phyloP scores from a whole-genome alignment of 92 coral and sea anemone genomes.

The Porites rus region DNA sequence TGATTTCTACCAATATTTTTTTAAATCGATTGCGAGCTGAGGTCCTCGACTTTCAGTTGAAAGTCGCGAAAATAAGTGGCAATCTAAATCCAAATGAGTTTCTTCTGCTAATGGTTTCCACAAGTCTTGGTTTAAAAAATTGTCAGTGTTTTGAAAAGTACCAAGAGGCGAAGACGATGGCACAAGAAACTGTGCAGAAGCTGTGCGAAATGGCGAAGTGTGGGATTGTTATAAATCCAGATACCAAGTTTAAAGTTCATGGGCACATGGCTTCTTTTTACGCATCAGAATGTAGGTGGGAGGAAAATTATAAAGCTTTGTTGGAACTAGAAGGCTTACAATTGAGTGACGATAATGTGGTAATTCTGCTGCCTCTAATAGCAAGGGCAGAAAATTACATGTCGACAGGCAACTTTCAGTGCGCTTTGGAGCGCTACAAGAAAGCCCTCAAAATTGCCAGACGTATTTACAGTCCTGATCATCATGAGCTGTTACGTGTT shows the following conservation, averaged over 20 bases:
- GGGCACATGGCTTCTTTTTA: constrained; percentile 17
- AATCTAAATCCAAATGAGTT: no score
- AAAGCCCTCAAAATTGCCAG: constrained; percentile 8
- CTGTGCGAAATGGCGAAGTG: not conserved
- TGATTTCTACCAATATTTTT: not conserved
- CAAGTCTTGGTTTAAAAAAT: not conserved
- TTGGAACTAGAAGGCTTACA: not conserved
- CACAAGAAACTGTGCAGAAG: not conserved
- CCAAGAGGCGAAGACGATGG: not conserved
- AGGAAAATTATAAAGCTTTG: constrained; percentile 9
- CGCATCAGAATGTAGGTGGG: not conserved
- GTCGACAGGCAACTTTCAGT: not conserved
- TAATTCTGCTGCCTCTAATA: not conserved
- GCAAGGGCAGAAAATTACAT: constrained; percentile 2
- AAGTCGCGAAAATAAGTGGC: no score
- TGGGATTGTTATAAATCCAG: not conserved
- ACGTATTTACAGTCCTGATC: not conserved
- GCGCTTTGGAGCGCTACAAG: not conserved
- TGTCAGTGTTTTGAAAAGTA: no score
- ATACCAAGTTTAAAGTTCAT: not conserved
- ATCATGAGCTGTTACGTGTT: not conserved
- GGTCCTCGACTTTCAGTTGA: not conserved
- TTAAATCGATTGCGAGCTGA: not conserved
- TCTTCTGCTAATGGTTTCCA: not conserved
- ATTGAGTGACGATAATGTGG: not conserved